Evolutionary conservation across 2,113 vertebrate genomes (phyloP), one percentile per base, ranked within the genome.

Genomic region (Saccopteryx bilineata): DNA sequence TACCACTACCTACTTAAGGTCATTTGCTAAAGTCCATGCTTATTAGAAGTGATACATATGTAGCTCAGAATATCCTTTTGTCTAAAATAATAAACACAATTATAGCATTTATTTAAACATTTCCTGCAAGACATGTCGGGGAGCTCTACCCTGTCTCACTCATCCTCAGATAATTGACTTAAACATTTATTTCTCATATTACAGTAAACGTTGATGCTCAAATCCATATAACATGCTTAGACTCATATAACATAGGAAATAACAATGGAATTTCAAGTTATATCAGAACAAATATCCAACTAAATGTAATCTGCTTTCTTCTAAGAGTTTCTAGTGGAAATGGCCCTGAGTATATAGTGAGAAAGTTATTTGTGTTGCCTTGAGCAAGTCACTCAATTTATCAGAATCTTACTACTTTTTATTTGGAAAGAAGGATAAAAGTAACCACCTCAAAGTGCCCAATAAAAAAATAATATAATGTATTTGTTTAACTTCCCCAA

Each of bases 41-140:
- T 60, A 88, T 96, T 97, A 91, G 88, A 96, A 90, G 39, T 52
- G 74, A 83, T 19, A 60, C 4, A 46, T 3, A 56, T 69, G 66
- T 63, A 88, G 9, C 31, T 8, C 65, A 71, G 63, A 78, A 87
- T 50, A 87, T 54, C 26, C 66, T 93, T 15, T 48, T 52, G 31
- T 95, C 69, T 86, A 91, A 91, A 96, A 76, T 91, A 95, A 91
- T 60, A 74, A 33, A 48, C 46, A 78, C 26, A 94, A 63, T 83
- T 65, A 69, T 71, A 75, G 17, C 8, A 90, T 85, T 69, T 90
- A 72, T 78, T 89, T 66, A 95, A 76, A 69, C 52, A 91, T 75
- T 91, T 85, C 52, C 31, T 78, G 75, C 33, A 97, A 91, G 28
- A 92, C 21, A 79, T 31, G 14, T 68, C n/a, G 52, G 52, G 7